phyloP scores from a whole-genome alignment of 2,797 vertebrate genomes.

The Spea hammondii region DNA sequence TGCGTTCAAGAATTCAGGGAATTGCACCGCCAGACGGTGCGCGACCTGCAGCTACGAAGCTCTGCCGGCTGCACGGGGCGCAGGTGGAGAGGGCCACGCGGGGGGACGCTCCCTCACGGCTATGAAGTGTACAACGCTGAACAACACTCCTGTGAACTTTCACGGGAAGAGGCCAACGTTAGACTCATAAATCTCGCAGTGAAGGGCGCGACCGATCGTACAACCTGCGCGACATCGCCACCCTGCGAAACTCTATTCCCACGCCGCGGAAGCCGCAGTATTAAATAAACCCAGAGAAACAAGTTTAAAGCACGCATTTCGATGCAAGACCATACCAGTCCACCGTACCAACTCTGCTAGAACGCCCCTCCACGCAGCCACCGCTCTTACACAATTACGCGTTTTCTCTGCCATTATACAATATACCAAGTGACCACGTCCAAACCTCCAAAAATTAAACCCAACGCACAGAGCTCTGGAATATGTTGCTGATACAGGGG shows the following conservation, averaged over 20 bases:
- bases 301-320: no score
- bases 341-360: no score
- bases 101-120: constrained; percentile 9
- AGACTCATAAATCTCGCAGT: neutral
- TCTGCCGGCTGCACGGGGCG: neutral
- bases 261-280: neutral
- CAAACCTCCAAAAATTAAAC: no score
- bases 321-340: no score
- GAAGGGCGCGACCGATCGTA: neutral
- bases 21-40: constrained; percentile 23
- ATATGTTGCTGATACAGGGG: no score
- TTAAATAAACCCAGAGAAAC: no score
- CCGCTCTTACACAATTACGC: no score
- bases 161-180: neutral
- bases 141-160: no score
- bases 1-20: constrained; percentile 30
- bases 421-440: no score
- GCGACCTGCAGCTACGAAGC: constrained; percentile 15
- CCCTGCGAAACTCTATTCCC: neutral
- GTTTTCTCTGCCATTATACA: no score
- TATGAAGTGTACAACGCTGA: neutral
- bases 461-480: no score
- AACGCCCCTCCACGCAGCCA: no score
- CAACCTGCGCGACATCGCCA: neutral
- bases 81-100: neutral